These are phyloP conservation scores for Polia nebulosa DNA, from an alignment of 2,888 invertebrate species.

Conservation along the genomic window DNA sequence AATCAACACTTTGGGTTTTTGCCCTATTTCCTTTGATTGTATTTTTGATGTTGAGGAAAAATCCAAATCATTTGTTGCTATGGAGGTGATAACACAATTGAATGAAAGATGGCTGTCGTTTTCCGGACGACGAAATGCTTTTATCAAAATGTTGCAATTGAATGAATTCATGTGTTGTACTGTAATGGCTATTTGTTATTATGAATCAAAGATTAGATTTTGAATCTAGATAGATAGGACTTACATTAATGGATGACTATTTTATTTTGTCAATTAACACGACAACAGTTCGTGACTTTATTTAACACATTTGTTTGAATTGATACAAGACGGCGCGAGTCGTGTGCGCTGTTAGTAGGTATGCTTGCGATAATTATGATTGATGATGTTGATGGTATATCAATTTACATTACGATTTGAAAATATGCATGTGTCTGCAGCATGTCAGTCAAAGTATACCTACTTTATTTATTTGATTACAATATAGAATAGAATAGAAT, in stretches of 20 bases:
- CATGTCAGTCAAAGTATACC: slow-evolving; percentile 9
- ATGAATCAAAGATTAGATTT: slow-evolving; percentile 48
- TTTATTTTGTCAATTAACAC: slow-evolving; percentile 4
- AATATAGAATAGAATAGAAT: too few species aligned
- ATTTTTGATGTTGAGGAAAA: slow-evolving; percentile 44
- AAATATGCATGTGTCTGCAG: slow-evolving; percentile 15
- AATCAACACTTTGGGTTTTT: slow-evolving; percentile 58
- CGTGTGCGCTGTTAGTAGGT: slow-evolving; percentile 4
- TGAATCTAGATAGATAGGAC: slow-evolving; percentile 32
- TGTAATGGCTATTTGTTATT: slow-evolving; percentile 11
- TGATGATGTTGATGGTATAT: slow-evolving; percentile 48
- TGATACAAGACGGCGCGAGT: neutral
- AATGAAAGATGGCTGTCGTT: slow-evolving; percentile 25
- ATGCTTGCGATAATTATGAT: slow-evolving; percentile 39
- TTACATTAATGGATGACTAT: slow-evolving; percentile 16
- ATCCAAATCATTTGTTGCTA: slow-evolving; percentile 48
- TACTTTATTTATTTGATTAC: too few species aligned
- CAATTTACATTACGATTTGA: slow-evolving; percentile 19
- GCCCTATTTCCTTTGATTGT: slow-evolving; percentile 57
- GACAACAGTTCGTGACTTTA: slow-evolving; percentile 9
- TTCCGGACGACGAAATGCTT: slow-evolving; percentile 23
- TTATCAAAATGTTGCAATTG: slow-evolving; percentile 31
- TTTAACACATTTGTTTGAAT: slow-evolving; percentile 7
- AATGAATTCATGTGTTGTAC: slow-evolving; percentile 31
- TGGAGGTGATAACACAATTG: slow-evolving; percentile 26